These are phyloP conservation scores for Rhadina sibilatrix DNA, from an alignment of 2,113 vertebrate species.

Conservation along the genomic window DNA sequence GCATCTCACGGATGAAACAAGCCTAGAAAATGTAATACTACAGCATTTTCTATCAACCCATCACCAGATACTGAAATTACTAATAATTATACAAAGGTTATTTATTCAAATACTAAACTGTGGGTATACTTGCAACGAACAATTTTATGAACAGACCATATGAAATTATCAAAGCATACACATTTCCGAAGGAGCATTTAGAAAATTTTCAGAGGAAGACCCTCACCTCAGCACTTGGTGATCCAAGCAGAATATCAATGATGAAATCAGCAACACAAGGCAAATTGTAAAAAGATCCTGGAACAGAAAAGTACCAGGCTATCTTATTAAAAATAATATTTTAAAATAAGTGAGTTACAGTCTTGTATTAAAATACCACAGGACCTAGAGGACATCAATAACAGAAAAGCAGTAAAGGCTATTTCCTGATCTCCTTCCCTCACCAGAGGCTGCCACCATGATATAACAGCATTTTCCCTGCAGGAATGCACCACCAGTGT, in stretches of 20 bases:
- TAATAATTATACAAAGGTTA: background rate
- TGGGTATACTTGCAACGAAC: background rate
- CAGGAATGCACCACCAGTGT: background rate
- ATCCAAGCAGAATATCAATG: constrained; percentile 95
- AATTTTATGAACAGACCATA: background rate
- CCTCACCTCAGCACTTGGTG: constrained; percentile 92
- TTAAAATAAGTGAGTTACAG: background rate
- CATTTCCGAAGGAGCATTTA: background rate
- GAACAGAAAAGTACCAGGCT: background rate
- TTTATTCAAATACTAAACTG: background rate
- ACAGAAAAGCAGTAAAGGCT: background rate
- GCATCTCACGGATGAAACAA: background rate
- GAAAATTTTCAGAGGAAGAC: background rate
- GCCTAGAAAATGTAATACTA: background rate
- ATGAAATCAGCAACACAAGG: constrained; percentile 95
- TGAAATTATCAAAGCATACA: background rate
- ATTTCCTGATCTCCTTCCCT: background rate
- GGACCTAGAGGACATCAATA: background rate
- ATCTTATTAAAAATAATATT: background rate
- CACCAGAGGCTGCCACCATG: background rate
- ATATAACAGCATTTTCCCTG: background rate
- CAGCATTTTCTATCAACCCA: background rate
- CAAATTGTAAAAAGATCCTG: constrained; percentile 94
- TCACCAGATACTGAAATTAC: background rate
- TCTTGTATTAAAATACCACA: background rate